Conservation (phyloP, 2,797 vertebrate species). For the Tympanoctomys barrerae region DNA sequence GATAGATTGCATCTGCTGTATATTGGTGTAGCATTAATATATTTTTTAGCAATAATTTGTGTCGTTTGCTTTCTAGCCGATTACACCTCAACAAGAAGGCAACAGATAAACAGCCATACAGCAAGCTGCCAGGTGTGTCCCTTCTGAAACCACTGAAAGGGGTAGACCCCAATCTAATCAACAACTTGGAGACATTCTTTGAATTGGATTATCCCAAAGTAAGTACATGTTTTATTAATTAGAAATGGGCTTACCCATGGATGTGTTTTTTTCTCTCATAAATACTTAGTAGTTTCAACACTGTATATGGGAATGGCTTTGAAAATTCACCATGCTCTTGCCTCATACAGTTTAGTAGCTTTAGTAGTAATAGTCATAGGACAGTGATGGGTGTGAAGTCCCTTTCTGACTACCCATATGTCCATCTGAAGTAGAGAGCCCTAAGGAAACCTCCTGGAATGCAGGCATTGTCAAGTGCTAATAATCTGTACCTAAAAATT, state of each 20-base stretch:
- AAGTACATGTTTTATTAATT: slow-evolving; percentile 65
- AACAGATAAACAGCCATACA: slow-evolving; percentile 93
- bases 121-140: slow-evolving; percentile 95
- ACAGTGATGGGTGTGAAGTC: not conserved
- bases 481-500: not conserved
- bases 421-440: not conserved
- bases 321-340: not conserved
- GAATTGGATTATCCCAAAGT: slow-evolving; percentile 99
- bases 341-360: not conserved
- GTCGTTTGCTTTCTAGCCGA: slow-evolving; percentile 88
- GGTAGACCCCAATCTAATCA: slow-evolving; percentile 96
- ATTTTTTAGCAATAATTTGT: slow-evolving; percentile 46
- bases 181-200: slow-evolving; percentile 98
- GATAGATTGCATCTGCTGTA: not conserved
- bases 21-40: not conserved
- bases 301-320: not conserved
- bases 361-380: not conserved
- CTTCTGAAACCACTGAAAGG: slow-evolving; percentile 97
- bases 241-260: not conserved
- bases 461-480: not conserved
- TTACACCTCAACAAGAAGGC: slow-evolving; percentile 94
- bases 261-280: not conserved
- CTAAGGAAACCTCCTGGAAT: not conserved
- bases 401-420: not conserved
- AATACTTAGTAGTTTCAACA: slow-evolving; percentile 19